Evolutionary conservation across 2,797 vertebrate genomes (phyloP).

Genomic region (Microhierax caerulescens): DNA sequence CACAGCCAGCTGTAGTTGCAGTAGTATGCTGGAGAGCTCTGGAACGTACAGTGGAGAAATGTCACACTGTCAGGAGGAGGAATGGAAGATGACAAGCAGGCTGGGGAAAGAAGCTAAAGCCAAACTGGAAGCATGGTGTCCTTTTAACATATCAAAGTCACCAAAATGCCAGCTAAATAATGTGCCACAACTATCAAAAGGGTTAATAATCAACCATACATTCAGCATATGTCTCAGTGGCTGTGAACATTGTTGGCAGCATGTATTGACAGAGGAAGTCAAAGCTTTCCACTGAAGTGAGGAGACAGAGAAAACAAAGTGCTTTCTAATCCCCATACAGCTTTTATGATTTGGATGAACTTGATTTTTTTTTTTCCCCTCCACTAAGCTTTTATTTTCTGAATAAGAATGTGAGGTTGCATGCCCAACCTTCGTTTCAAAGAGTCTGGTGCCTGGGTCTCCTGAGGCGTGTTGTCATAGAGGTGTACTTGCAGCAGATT

Average conservation of each 20-base stretch:
- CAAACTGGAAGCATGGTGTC: background rate
- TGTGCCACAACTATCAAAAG: background rate
- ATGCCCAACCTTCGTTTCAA: background rate
- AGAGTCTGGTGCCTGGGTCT: background rate
- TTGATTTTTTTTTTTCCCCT: background rate
- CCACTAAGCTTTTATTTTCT: constrained; percentile 4
- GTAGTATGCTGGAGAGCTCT: background rate
- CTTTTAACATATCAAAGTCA: background rate
- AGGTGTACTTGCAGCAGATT: constrained; percentile 24
- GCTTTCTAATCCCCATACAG: background rate
- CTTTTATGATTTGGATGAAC: background rate
- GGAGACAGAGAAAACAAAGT: background rate
- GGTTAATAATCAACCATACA: background rate
- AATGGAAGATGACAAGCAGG: background rate
- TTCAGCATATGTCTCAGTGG: background rate
- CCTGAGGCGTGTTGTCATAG: background rate
- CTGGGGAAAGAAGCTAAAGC: background rate
- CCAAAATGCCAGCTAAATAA: background rate
- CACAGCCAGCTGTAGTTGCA: background rate
- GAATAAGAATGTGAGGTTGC: background rate
- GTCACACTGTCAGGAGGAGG: background rate
- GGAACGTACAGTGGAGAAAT: background rate
- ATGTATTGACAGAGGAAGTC: background rate
- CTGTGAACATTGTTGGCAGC: background rate
- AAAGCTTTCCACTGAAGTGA: constrained; percentile 3